Evolutionary conservation across 2,113 vertebrate genomes (phyloP).

Genomic region (Jaculus jaculus): DNA sequence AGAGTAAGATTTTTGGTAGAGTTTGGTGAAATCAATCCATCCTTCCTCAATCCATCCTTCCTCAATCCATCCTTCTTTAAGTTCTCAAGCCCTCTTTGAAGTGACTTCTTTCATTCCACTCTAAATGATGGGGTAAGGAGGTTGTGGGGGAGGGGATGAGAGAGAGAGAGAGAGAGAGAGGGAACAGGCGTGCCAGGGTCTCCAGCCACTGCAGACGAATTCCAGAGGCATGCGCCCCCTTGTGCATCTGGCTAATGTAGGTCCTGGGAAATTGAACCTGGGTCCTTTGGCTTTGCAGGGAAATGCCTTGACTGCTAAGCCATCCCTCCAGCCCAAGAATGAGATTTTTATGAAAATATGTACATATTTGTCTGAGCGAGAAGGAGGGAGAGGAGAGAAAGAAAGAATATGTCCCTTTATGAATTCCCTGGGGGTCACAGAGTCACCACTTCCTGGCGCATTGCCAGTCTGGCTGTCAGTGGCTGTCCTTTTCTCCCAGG

Average conservation of each 20-base stretch:
- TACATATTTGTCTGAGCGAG: too few species aligned
- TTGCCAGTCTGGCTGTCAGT: background rate
- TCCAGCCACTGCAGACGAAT: too few species aligned
- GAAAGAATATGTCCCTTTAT: slow-evolving; percentile 6
- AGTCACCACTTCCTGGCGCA: slow-evolving; percentile 48
- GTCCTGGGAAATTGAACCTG: too few species aligned
- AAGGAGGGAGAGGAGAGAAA: too few species aligned
- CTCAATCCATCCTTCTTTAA: background rate
- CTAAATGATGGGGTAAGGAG: background rate
- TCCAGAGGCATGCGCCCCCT: too few species aligned
- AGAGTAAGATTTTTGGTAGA: background rate
- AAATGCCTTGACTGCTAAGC: too few species aligned
- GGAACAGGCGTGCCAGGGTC: too few species aligned
- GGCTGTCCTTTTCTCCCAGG: background rate
- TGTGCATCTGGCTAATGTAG: too few species aligned
- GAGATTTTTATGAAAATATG: too few species aligned
- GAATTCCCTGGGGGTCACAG: slow-evolving; percentile 47
- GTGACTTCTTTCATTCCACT: background rate
- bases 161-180: too few species aligned
- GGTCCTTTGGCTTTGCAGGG: too few species aligned
- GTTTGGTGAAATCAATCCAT: background rate
- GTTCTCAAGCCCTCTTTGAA: background rate
- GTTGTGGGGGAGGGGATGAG: background rate
- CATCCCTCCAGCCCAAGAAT: too few species aligned
- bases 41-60: background rate